phyloP scores from a whole-genome alignment of 2,888 invertebrate genomes.

The Amiota communis region DNA sequence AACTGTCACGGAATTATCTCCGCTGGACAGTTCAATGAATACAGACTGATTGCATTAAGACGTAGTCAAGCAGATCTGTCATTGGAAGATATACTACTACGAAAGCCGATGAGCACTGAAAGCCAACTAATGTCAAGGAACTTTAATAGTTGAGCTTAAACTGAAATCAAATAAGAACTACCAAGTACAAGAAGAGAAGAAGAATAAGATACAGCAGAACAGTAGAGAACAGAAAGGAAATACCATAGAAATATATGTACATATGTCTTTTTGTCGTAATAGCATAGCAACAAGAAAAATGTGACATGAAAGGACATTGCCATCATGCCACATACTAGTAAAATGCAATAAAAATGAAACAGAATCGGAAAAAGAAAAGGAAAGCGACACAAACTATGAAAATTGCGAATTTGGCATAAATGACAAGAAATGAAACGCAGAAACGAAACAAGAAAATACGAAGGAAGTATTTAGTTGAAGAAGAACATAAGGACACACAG shows the following conservation, averaged over 20 bases:
- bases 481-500: not conserved
- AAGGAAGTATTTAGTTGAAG: not conserved
- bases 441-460: not conserved
- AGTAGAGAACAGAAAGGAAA: not conserved
- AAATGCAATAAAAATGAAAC: not conserved
- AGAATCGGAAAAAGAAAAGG: not conserved
- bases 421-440: not conserved
- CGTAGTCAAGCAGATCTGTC: too few species aligned
- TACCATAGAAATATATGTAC: too few species aligned
- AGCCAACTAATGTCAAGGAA: too few species aligned
- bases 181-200: too few species aligned
- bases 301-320: not conserved
- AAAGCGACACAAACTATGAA: constrained; percentile 1
- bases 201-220: not conserved
- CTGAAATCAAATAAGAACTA: too few species aligned
- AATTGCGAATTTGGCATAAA: constrained; percentile 18
- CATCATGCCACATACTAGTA: not conserved
- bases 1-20: too few species aligned
- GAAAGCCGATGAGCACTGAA: too few species aligned
- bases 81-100: too few species aligned
- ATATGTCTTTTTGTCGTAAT: not conserved
- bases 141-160: too few species aligned
- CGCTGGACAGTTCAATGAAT: too few species aligned
- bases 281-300: not conserved
- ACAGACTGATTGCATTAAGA: too few species aligned